Evolutionary conservation across 2,113 vertebrate species (phyloP).

Genomic region (Calidris pygmaea): DNA sequence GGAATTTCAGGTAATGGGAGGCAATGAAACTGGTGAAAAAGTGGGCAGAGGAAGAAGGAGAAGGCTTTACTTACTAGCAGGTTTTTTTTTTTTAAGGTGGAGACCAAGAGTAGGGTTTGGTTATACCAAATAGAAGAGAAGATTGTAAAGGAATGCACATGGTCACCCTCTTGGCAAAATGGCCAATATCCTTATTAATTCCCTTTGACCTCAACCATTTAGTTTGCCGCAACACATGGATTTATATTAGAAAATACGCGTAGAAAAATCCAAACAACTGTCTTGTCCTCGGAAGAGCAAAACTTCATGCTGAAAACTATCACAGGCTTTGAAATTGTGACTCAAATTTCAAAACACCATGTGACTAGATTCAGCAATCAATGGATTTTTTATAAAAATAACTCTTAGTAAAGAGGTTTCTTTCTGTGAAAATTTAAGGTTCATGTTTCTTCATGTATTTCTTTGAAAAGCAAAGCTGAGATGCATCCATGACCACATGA

Average conservation of each 20-base stretch:
- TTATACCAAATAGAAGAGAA: neutral
- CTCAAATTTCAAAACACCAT: neutral
- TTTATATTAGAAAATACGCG: neutral
- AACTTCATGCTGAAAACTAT: neutral
- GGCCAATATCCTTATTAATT: neutral
- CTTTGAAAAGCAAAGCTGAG: neutral
- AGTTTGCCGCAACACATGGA: neutral
- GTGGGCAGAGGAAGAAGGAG: too few species aligned
- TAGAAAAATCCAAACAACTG: neutral
- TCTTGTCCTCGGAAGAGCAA: neutral
- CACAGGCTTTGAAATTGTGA: neutral
- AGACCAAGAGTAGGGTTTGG: neutral
- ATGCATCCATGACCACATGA: fast-evolving
- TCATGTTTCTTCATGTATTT: neutral
- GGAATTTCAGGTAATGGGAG: neutral
- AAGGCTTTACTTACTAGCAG: neutral
- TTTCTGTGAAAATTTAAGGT: neutral
- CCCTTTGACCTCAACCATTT: neutral
- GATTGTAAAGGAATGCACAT: neutral
- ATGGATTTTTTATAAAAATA: neutral
- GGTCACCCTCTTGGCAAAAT: neutral
- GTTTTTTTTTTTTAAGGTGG: neutral
- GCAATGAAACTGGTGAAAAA: neutral
- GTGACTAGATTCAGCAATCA: neutral
- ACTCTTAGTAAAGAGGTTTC: neutral